Evolutionary conservation across 2,888 invertebrate genomes (phyloP).

Genomic region (Ametastegia equiseti): DNA sequence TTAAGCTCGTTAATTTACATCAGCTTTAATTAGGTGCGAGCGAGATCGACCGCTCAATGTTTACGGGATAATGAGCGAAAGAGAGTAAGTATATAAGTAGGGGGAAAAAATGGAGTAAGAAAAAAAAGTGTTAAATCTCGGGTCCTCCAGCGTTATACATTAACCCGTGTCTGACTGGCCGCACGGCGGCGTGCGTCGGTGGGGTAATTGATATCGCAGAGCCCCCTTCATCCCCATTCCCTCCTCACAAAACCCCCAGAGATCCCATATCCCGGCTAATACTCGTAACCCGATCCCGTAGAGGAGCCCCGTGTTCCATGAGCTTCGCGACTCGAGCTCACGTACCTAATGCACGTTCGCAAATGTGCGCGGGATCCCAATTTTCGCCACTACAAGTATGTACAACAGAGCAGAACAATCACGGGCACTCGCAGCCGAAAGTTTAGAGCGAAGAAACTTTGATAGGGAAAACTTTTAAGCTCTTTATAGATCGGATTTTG

Average conservation of each 20-base stretch:
- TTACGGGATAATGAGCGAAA: neutral
- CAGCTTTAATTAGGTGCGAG: neutral
- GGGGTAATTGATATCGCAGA: conserved; percentile 45
- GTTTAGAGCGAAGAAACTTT: too few species aligned
- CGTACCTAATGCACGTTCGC: too few species aligned
- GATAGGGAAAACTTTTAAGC: too few species aligned
- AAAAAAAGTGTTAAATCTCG: conserved; percentile 33
- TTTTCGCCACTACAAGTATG: too few species aligned
- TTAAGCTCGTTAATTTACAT: neutral
- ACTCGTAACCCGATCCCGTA: conserved; percentile 46
- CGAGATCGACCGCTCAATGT: neutral
- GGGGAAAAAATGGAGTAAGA: neutral
- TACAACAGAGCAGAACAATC: too few species aligned
- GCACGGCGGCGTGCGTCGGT: conserved; percentile 6
- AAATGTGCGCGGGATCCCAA: too few species aligned
- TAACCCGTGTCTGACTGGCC: conserved; percentile 24
- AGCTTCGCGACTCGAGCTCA: neutral
- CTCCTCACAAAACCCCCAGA: conserved; percentile 35
- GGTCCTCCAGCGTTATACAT: conserved; percentile 26
- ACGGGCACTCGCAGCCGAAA: too few species aligned
- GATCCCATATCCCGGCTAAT: conserved; percentile 45
- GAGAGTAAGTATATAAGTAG: neutral
- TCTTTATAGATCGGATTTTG: too few species aligned
- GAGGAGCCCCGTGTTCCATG: conserved; percentile 21
- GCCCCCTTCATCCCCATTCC: conserved; percentile 6